Evolutionary conservation across 2,888 invertebrate species (phyloP), one percentile per base, ranked within the genome.

Genomic region (Lamellibrachia columna): DNA sequence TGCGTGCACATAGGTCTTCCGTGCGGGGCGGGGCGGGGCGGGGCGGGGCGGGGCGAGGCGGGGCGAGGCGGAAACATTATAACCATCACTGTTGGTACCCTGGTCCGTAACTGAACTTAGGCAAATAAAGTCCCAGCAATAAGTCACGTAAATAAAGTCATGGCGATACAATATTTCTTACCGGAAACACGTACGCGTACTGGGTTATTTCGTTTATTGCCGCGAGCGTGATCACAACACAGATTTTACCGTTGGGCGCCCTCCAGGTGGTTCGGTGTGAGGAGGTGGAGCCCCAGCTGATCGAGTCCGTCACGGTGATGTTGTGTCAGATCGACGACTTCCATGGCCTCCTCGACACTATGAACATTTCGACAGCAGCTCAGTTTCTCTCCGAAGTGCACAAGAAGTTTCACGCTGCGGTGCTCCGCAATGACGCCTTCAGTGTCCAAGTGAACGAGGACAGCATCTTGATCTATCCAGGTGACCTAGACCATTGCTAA

Each of bases 221-320:
- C 9, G 15, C 58, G 2, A 40, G 40, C 40, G 40, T 40, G 40
- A 40, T 40, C 40, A 40, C 40, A 40, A 40, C 40, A 40, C 40
- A 40, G 40, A 40, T 40, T 15, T 11, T 58, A 15, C 58, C 58
- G 58, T 58, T 58, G 58, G 2, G 15, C 75, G 22, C 22, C 6
- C 6, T 7, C 3, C 22, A 75, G 75, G 75, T 75, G 11, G 75
- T 15, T 22, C 22, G 22, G 4, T n/a, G 22, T 6, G 75, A 75
- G 75, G 75, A 75, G 15, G 75, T 75, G 3, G 75, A 75, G 75
- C 75, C 75, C 4, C 22, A 75, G 75, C 75, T 75, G 75, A 4
- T 75, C 75, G 75, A 75, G 75, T 75, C 75, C 22, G n/a, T 75
- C 22, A 75, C 75, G 75, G 75, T 75, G 75, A n/a, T 75, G 75